A percentile compares a stretch with the other conserved stretches of the same genome.
Conservation (phyloP, 2,888 invertebrate species). For the Athalia rosae region DNA sequence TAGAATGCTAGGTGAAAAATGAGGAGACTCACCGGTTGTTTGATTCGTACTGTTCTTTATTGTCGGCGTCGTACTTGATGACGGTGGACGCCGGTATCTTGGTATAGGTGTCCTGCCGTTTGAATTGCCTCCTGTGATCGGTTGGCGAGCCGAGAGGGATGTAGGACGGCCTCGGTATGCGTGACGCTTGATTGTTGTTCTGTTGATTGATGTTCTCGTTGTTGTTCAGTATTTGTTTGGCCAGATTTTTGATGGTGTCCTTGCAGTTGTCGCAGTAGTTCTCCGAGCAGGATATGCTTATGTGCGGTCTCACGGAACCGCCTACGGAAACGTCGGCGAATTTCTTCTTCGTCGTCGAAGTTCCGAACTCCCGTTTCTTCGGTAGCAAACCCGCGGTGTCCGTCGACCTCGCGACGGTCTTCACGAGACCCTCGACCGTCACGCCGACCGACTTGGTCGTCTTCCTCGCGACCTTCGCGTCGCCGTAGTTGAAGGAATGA, state of each 20-base stretch:
- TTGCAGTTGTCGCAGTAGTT: constrained; percentile 80
- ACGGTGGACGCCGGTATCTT: constrained; percentile 62
- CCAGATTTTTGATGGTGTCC: constrained; percentile 76
- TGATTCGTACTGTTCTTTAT: constrained; percentile 66
- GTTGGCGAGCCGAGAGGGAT: constrained; percentile 56
- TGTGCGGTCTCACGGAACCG: constrained; percentile 73
- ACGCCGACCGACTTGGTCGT: constrained; percentile 61
- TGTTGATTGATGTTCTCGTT: constrained; percentile 59
- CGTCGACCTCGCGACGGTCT: constrained; percentile 66
- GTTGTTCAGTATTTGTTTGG: constrained; percentile 70
- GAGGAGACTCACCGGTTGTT: constrained; percentile 60
- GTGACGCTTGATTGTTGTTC: constrained; percentile 61
- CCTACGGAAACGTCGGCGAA: constrained; percentile 75
- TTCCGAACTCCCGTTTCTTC: constrained; percentile 66
- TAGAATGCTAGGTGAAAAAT: neutral
- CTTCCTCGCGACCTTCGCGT: constrained; percentile 74
- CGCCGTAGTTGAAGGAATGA: constrained; percentile 79
- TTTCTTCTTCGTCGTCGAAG: constrained; percentile 72
- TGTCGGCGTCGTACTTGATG: constrained; percentile 67
- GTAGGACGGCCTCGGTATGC: constrained; percentile 68
- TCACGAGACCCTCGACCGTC: constrained; percentile 62
- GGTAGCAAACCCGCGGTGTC: constrained; percentile 72
- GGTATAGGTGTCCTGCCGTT: constrained; percentile 71
- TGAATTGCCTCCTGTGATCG: constrained; percentile 64
- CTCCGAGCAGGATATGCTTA: constrained; percentile 74